Evolutionary conservation across 2,113 vertebrate species (phyloP).

Genomic region (Desmodus rotundus): DNA sequence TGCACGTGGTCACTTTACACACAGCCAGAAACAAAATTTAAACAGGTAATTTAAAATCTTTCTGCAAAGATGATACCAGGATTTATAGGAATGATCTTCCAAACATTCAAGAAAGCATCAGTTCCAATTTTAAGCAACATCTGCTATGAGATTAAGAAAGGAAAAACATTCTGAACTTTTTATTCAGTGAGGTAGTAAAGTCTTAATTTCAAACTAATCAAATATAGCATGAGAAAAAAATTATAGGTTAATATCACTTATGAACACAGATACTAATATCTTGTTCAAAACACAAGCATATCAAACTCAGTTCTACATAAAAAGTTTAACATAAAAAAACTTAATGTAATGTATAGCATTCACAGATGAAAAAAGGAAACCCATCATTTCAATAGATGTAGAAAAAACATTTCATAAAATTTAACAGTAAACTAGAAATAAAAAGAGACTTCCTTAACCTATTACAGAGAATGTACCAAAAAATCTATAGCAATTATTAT

Average conservation of each 20-base stretch:
- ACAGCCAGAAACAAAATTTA: background rate
- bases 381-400: background rate
- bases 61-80: background rate
- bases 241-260: background rate
- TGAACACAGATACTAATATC: background rate
- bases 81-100: background rate
- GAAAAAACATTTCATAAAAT: conserved; percentile 4
- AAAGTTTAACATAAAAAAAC: conserved; percentile 1
- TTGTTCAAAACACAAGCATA: background rate
- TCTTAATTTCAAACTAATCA: background rate
- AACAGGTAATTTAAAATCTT: background rate
- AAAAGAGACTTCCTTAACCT: background rate
- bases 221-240: background rate
- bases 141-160: background rate
- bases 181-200: background rate
- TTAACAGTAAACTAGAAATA: background rate
- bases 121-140: background rate
- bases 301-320: background rate
- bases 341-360: background rate
- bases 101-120: background rate
- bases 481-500: background rate
- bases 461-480: background rate
- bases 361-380: background rate
- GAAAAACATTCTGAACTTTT: background rate
- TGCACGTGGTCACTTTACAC: background rate